Conservation (phyloP, 2,888 invertebrate genomes). For the Crioceris asparagi region DNA sequence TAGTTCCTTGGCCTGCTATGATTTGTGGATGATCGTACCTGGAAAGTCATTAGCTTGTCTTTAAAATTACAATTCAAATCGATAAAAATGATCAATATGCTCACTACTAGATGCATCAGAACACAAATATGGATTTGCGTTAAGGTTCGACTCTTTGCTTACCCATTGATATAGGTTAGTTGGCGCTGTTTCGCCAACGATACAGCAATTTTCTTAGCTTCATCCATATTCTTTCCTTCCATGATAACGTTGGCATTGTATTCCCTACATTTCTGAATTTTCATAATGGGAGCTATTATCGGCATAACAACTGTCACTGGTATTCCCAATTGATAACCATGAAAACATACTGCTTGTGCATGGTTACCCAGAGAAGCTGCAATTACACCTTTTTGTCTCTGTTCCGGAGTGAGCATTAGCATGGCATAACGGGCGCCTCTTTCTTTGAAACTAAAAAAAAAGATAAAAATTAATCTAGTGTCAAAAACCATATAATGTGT, state of each 20-base stretch:
- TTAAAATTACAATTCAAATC: too few species aligned
- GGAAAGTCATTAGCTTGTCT: conserved; percentile 7
- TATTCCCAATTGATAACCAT: conserved; percentile 50
- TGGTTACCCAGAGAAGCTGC: conserved; percentile 93
- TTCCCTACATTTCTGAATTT: conserved; percentile 77
- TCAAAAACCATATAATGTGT: too few species aligned
- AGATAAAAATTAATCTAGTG: conserved; percentile 2
- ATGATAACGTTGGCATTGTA: conserved; percentile 79
- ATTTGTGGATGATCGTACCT: conserved; percentile 94
- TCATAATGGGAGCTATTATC: conserved; percentile 89
- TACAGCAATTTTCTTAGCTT: conserved; percentile 74
- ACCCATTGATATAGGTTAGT: conserved; percentile 83
- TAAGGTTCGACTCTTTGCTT: conserved; percentile 10
- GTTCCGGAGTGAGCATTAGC: conserved; percentile 59
- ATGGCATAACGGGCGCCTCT: conserved; percentile 84
- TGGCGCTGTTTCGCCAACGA: conserved; percentile 57
- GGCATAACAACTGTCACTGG: conserved; percentile 88
- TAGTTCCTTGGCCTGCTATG: conserved; percentile 90
- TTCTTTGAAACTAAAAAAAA: conserved; percentile 71
- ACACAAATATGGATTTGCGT: too few species aligned
- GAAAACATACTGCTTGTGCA: conserved; percentile 69
- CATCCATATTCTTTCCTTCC: conserved; percentile 71
- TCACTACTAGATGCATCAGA: too few species aligned
- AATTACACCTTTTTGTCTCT: conserved; percentile 69
- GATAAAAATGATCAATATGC: too few species aligned